Base-by-base conservation (phyloP, 1,140 invertebrate species). In the Drosophila azteca region DNA sequence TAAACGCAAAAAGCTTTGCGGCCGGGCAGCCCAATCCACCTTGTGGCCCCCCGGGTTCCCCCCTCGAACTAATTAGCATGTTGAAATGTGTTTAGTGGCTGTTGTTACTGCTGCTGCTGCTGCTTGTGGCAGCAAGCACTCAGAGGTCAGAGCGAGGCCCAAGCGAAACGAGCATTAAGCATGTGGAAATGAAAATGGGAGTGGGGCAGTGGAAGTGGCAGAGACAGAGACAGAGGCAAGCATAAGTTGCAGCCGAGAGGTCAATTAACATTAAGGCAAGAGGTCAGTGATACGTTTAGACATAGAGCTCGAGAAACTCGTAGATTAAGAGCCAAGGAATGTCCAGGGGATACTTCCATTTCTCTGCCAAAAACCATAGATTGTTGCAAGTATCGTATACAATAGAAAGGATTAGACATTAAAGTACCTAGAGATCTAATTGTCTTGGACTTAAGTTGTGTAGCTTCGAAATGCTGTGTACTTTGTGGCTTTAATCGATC, bases 41-140 rank as follows among this genome's bases (percentile, higher is more conserved):
- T 13, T 31, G 7, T 31, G 17, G 17, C 31, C 8, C 31, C 31
- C 9, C 31, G 9, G 46, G 5, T 26, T 26, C 39, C 39, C 39
- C 62, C 66, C 51, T 8, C 66, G 20, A 45, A 52, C 82, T 85
- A 85, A 85, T 85, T 85, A 85, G 75, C 82, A 81, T 81, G 81
- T 78, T 60, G 50, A 71, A 77, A 55, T 71, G 58, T 54, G 63
- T 68, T 67, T 44, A 31, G 35, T 50, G 8, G 31, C 31, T 31
- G 35, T 39, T 39, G 11, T 11, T 39, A 9, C 11, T 35, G 29
- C 7, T 31, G 7, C 24, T 26, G 24, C 29, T 31, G 35, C 35
- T 57, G 45, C 53, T 26, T 9, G 51, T 41, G 35, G 73, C 48
- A 55, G 52, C 31, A 15, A 35, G 46, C 54, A 53, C 58, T 49